phyloP scores from a whole-genome alignment of 2,113 vertebrate genomes.

The Nerophis ophidion region DNA sequence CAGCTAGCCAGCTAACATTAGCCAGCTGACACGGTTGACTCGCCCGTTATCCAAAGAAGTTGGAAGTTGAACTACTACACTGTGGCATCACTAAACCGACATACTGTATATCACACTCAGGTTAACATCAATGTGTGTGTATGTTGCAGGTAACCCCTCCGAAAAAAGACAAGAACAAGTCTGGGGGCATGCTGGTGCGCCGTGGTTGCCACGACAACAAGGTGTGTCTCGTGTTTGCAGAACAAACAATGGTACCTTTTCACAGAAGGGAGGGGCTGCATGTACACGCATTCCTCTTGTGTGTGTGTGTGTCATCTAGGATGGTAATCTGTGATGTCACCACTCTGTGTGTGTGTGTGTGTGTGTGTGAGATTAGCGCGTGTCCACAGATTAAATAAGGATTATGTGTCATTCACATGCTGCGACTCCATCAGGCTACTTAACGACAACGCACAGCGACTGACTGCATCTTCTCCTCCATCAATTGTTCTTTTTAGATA shows the following conservation, averaged over 20 bases:
- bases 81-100: no score
- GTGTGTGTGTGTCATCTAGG: constrained; percentile 13
- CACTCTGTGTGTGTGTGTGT: constrained; percentile 14
- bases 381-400: constrained; percentile 53
- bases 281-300: constrained; percentile 16
- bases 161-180: constrained; percentile 10
- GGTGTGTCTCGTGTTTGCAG: constrained; percentile 88
- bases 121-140: background rate
- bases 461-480: no score
- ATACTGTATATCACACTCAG: background rate
- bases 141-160: no score
- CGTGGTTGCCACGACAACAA: constrained; percentile 78
- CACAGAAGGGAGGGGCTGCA: constrained; percentile 34
- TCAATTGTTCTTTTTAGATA: background rate
- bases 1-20: no score
- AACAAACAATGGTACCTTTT: constrained; percentile 95
- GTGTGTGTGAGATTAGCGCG: constrained; percentile 46
- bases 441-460: background rate
- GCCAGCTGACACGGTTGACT: no score
- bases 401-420: constrained; percentile 49
- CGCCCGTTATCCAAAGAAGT: no score
- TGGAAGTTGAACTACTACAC: no score
- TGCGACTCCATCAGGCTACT: constrained; percentile 16
- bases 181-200: constrained; percentile 49
- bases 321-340: constrained; percentile 12